Base-by-base conservation (phyloP, 2,113 vertebrate genomes). In the Piaya cayana region DNA sequence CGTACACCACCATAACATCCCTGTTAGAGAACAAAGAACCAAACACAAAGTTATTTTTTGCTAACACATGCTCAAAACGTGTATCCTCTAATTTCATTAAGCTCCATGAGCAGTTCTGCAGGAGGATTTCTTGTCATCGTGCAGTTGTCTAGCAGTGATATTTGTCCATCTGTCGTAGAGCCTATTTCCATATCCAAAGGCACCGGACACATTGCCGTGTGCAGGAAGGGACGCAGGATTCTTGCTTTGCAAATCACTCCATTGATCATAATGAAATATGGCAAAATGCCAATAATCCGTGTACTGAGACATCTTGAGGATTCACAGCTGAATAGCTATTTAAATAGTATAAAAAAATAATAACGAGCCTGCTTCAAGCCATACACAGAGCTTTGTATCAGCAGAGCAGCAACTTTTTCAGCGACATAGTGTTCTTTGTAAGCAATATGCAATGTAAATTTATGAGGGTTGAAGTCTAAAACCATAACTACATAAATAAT, bases 261-360 rank as follows among this genome's bases (percentile, higher is more conserved):
- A 20, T 81, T 93, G 96, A 96, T 91, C 88, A 74, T 92, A 94
- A 98, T 96, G 90, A 93, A 95, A 96, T 87, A 95, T 82, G 97
- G 96, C 94, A 97, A 93, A 95, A 95, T 70, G 85, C 96, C 97
- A 97, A 92, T 72, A 97, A 78, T 53, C 95, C 29, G 22, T 85
- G 78, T 70, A 81, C 91, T 49, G 91, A 97, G 82, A 63, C 82
- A 93, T 76, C 90, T 94, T 52, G n/a, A 94, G 93, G 88, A 56
- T 92, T 94, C 93, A 92, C 88, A 97, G 95, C 78, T 88, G 82
- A 96, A 92, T 34, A 88, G 78, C 37, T 97, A 72, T 82, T 82
- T 91, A 62, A 95, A 86, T 45, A 59, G 78, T 69, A 94, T 45
- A 96, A 94, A 82, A n/a, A 75, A 78, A 72, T 39, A 75, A 15